Base-by-base conservation (phyloP, 2,888 invertebrate species). In the Mylabris sibirica region DNA sequence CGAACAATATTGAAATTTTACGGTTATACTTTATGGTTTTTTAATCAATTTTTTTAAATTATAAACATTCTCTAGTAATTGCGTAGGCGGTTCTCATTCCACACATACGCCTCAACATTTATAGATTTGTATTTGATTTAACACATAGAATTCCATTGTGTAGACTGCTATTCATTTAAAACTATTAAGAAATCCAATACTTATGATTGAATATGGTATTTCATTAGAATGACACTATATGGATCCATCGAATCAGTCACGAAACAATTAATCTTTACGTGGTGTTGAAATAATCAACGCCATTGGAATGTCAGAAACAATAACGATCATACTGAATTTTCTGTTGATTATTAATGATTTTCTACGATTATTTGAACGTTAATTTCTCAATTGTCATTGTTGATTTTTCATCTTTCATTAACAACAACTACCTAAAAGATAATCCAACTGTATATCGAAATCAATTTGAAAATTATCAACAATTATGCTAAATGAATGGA, bases 271-370 rank as follows among this genome's bases (percentile, higher is more conserved):
- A 24, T 57, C 4, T 57, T 20, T 12, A 12, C 6, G 60, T 60
- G 60, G 64, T 64, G 68, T 49, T 60, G 64, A 68, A 64, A 63
- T 60, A 68, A 64, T 68, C 64, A 64, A 61, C 34, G 24, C 35
- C 64, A 64, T 59, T 49, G 5, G 59, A 59, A 64, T 63, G 64
- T 68, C 68, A 68, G 64, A 68, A 68, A 68, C 68, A 68, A 61
- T 64, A 35, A 60, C n/a, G 64, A 61, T 64, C 64, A 64, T 38
- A 49, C 38, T 59, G 59, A 59, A 64, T 61, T 64, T 30, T 49
- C 57, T 53, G 64, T 38, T 49, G 59, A 65, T 69, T 66, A 69
- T 69, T 69, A 69, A 69, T 69, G 69, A 69, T 69, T 69, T 66
- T 57, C 57, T 1, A 24, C 57, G 24, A 57, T 24, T 57, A 57